Evolutionary conservation across 2,888 invertebrate species (phyloP), one percentile per base, ranked within the genome.

Genomic region (Auanema freiburgensis): DNA sequence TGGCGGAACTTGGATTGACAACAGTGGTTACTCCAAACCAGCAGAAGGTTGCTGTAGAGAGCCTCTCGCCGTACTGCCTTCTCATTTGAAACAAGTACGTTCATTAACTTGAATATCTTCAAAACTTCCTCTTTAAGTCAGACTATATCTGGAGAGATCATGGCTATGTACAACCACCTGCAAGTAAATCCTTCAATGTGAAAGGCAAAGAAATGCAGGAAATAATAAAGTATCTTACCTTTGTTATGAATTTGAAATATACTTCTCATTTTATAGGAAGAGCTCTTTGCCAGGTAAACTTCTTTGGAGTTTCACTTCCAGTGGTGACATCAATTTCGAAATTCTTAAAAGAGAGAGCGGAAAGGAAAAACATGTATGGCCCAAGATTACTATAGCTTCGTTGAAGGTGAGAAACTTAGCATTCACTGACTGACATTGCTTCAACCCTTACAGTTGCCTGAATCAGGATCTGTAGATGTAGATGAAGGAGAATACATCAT

Each of bases 281-380:
- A 62, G 72, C 21, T 57, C 67, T 1, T 59, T 64, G 21, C 57
- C 62, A 2, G 71, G 77, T 24, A 68, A 74, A 46, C 69, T 79
- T 24, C 52, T 77, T 50, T 79, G 79, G 79, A 69, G 66, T 61
- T 80, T 79, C 66, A 77, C 77, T 25, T 55, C 74, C 14, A 73
- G 72, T 50, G 72, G 76, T n/a, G 80, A 80, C 60, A 40, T 79
- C 53, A 65, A 72, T 24, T 81, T 80, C 63, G 79, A 79, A 58
- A 76, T 80, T 33, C 67, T 76, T 12, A 61, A 62, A 21, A 46
- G 62, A 25, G 73, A 71, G 24, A 62, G 63, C 8, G 73, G 70
- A 40, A 69, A 77, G 51, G 72, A 75, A 58, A 60, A 68, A 16
- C 52, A 63, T 21, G 72, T 79, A 43, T 78, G 76, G 79, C 80